Conservation (phyloP, 2,113 vertebrate species). For the Telmatochromis sp. region DNA sequence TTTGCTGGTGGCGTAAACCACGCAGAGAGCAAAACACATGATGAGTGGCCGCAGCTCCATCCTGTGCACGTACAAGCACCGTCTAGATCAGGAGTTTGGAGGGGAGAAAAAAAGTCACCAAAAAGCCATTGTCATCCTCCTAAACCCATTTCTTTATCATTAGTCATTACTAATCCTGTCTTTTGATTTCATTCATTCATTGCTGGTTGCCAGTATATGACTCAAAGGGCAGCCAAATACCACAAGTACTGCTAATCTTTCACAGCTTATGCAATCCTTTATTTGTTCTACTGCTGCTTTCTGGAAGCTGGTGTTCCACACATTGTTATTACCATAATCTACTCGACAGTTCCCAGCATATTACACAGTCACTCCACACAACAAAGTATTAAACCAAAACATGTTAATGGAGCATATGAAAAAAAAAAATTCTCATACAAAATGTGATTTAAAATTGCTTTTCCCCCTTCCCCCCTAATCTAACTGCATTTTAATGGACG, state of each 20-base stretch:
- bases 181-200: not conserved
- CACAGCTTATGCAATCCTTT: not conserved
- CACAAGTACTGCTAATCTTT: not conserved
- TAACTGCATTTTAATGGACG: not conserved
- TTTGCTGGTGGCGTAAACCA: conserved; percentile 80
- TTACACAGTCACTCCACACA: not conserved
- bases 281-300: not conserved
- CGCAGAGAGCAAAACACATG: conserved; percentile 79
- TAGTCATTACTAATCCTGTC: not conserved
- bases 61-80: not conserved
- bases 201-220: not conserved
- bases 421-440: not conserved
- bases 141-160: not conserved
- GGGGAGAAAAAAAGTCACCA: not conserved
- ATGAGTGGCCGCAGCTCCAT: conserved; percentile 79
- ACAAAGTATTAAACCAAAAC: not conserved
- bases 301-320: not conserved
- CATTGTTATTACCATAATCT: not conserved
- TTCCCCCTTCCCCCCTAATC: not conserved
- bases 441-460: not conserved
- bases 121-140: not conserved
- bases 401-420: not conserved
- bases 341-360: not conserved
- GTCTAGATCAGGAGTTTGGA: not conserved
- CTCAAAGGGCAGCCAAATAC: not conserved